Conservation (phyloP, 2,113 vertebrate species). For the Hoplias malabaricus region DNA sequence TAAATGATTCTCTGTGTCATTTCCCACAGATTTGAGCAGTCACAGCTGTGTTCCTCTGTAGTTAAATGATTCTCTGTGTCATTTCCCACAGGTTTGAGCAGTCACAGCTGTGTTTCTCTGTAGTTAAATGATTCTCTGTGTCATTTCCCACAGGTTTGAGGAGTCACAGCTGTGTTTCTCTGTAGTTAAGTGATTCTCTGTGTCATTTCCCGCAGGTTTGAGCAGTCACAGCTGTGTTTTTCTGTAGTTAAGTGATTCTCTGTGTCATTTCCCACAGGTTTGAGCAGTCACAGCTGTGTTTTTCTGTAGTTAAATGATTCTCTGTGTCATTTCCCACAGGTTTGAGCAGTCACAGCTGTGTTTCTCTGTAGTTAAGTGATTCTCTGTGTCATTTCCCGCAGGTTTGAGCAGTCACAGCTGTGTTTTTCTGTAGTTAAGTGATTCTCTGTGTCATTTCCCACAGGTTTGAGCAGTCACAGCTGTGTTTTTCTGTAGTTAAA, state of each 20-base stretch:
- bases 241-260: neutral
- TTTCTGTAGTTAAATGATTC: neutral
- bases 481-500: neutral
- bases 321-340: conserved; percentile 16
- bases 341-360: conserved; percentile 6
- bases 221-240: no score
- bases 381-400: neutral
- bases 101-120: conserved; percentile 6
- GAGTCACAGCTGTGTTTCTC: neutral
- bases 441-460: neutral
- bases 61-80: neutral
- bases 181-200: neutral
- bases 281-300: conserved; percentile 4
- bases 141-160: no score
- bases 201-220: no score
- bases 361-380: neutral
- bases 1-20: neutral
- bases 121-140: neutral
- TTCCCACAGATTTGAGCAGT: conserved; percentile 18
- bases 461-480: conserved; percentile 31
- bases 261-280: conserved; percentile 14
- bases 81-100: conserved; percentile 21
- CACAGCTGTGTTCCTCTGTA: neutral
- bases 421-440: neutral
- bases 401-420: conserved; percentile 26